Percentiles rank a stretch among this genome's conserved stretches.
Evolutionary conservation across 1,140 invertebrate species (phyloP).

Genomic region (Chironomus striatipennis): DNA sequence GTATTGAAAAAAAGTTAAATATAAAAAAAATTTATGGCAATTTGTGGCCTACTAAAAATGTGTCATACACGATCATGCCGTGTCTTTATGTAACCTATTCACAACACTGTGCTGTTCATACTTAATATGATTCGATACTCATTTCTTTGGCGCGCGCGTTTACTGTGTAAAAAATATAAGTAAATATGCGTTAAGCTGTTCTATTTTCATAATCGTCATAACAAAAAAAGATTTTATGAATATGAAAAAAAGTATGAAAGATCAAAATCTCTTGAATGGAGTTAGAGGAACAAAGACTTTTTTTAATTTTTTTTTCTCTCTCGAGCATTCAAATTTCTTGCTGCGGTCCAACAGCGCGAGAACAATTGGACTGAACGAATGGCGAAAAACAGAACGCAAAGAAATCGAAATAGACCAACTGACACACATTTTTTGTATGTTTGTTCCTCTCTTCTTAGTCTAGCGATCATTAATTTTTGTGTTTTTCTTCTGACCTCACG

Average conservation of each 20-base stretch:
- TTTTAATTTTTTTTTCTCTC: too few species aligned
- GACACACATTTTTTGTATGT: background rate
- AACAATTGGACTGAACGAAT: background rate
- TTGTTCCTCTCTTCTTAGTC: background rate
- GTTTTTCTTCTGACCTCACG: background rate
- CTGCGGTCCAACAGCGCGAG: background rate
- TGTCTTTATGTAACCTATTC: background rate
- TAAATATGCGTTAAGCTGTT: slow-evolving; percentile 7
- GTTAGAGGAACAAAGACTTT: too few species aligned
- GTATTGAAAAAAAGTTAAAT: background rate
- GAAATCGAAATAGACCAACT: slow-evolving; percentile 7
- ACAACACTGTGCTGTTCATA: background rate
- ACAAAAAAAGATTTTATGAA: background rate
- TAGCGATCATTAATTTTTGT: background rate
- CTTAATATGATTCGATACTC: background rate
- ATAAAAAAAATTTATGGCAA: background rate
- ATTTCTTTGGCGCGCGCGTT: background rate
- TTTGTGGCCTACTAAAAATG: slow-evolving; percentile 8
- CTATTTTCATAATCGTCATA: background rate
- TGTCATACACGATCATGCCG: background rate
- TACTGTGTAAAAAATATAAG: background rate
- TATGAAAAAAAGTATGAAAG: too few species aligned
- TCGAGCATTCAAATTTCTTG: too few species aligned
- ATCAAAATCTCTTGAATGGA: too few species aligned
- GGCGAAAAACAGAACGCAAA: background rate